Evolutionary conservation across 2,888 invertebrate species (phyloP).

Genomic region (Leistus spinibarbis): DNA sequence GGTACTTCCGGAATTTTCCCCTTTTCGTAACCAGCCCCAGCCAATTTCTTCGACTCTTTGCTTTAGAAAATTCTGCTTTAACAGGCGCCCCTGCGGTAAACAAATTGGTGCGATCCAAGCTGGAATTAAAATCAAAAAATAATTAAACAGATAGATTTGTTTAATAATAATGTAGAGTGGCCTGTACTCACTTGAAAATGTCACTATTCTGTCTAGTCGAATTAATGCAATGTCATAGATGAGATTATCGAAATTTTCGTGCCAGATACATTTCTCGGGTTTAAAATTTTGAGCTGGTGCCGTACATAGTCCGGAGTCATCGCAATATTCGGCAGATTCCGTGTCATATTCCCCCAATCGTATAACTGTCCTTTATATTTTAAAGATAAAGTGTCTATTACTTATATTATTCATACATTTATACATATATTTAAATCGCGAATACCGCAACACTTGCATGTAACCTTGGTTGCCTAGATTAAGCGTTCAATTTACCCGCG

Average conservation of each 20-base stretch:
- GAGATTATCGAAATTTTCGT: slow-evolving; percentile 41
- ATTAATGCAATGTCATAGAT: not conserved
- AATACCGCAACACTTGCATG: too few relatives aligned
- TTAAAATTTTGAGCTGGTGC: slow-evolving; percentile 55
- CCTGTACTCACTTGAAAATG: not conserved
- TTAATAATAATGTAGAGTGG: too few relatives aligned
- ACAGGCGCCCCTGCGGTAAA: slow-evolving; percentile 58
- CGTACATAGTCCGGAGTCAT: slow-evolving; percentile 49
- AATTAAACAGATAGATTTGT: too few relatives aligned
- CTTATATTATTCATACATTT: too few relatives aligned
- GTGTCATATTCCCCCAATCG: slow-evolving; percentile 49
- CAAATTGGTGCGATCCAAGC: slow-evolving; percentile 58
- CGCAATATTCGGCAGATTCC: slow-evolving; percentile 47
- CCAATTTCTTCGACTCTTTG: slow-evolving; percentile 63
- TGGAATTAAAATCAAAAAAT: not conserved
- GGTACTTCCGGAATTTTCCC: slow-evolving; percentile 42
- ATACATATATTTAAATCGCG: too few relatives aligned
- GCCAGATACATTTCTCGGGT: slow-evolving; percentile 50
- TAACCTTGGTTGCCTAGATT: too few relatives aligned
- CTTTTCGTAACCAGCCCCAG: slow-evolving; percentile 53
- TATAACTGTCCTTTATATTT: not conserved
- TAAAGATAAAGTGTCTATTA: too few relatives aligned
- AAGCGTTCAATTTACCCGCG: too few relatives aligned
- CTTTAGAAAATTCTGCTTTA: slow-evolving; percentile 53
- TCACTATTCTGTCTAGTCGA: not conserved